These are phyloP conservation scores for Pomatorhinus ruficollis DNA, from an alignment of 2,113 vertebrate genomes.

Conservation along the genomic window DNA sequence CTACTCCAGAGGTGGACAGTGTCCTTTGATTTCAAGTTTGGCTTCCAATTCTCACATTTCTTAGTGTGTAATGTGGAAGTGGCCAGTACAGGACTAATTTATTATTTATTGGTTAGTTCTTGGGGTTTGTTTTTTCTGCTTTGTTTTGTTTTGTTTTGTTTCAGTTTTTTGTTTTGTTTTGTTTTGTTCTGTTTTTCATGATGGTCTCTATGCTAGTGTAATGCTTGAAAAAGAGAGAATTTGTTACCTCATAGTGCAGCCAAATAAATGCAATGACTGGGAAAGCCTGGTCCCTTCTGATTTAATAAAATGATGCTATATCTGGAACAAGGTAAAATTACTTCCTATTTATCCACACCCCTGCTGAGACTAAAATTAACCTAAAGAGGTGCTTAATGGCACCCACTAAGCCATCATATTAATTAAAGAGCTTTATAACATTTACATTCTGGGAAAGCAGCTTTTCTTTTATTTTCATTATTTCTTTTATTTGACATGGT, in stretches of 20 bases:
- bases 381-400: neutral
- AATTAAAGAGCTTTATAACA: constrained; percentile 29
- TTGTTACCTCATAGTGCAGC: neutral
- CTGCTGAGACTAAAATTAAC: constrained; percentile 31
- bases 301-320: neutral
- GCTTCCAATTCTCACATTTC: neutral
- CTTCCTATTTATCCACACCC: constrained; percentile 28
- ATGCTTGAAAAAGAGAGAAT: neutral
- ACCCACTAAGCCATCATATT: neutral
- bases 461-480: neutral
- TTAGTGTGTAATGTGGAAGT: neutral
- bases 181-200: neutral
- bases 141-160: neutral
- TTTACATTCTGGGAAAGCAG: neutral
- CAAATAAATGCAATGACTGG: neutral
- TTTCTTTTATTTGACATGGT: neutral
- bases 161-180: too few relatives aligned
- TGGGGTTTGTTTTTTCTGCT: too few relatives aligned
- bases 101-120: neutral
- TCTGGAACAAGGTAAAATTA: constrained; percentile 9
- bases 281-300: neutral
- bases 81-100: neutral
- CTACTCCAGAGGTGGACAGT: neutral
- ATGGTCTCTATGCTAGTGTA: neutral
- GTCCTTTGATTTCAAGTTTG: neutral